These are phyloP conservation scores for Brienomyrus brachyistius DNA, from an alignment of 2,113 vertebrate species.

Conservation along the genomic window DNA sequence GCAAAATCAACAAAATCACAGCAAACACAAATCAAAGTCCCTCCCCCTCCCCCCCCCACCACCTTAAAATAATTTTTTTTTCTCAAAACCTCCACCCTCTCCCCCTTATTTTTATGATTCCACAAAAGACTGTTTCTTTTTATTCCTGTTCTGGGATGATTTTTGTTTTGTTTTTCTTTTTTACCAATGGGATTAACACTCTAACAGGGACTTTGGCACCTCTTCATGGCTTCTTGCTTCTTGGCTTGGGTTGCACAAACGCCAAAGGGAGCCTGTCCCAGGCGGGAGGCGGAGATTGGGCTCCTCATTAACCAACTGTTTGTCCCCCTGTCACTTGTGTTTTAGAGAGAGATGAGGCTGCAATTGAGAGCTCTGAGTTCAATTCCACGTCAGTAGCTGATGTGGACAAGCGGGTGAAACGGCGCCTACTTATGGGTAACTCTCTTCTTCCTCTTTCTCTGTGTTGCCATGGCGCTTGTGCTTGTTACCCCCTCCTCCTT, in stretches of 20 bases:
- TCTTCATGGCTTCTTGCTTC: slow-evolving; percentile 72
- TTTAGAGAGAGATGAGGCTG: slow-evolving; percentile 99
- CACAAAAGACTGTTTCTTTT: slow-evolving; percentile 43
- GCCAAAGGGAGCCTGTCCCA: slow-evolving; percentile 72
- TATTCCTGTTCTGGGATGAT: slow-evolving; percentile 62
- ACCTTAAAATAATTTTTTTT: slow-evolving; percentile 21
- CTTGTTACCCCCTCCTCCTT: slow-evolving; percentile 64
- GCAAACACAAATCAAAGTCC: slow-evolving; percentile 22
- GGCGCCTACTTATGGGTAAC: slow-evolving; percentile 99
- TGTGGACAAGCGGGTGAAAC: slow-evolving; percentile 99
- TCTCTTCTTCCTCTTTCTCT: slow-evolving; percentile 99
- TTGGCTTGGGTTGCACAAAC: slow-evolving; percentile 74
- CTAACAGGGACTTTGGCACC: slow-evolving; percentile 72
- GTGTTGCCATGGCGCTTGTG: slow-evolving; percentile 83
- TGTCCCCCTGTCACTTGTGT: slow-evolving; percentile 97
- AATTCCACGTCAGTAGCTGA: slow-evolving; percentile 99
- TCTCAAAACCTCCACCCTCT: neutral
- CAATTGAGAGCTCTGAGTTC: slow-evolving; percentile 99
- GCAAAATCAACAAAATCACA: slow-evolving; percentile 43
- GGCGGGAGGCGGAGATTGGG: slow-evolving; percentile 79
- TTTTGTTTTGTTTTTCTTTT: slow-evolving; percentile 38
- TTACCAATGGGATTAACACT: slow-evolving; percentile 70
- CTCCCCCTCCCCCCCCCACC: neutral
- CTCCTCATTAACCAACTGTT: slow-evolving; percentile 97
- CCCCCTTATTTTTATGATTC: slow-evolving; percentile 27